Percentiles rank a stretch among this genome's conserved stretches.
These are phyloP conservation scores for Caenorhabditis latens DNA, from an alignment of 1,140 invertebrate genomes.

Conservation along the genomic window DNA sequence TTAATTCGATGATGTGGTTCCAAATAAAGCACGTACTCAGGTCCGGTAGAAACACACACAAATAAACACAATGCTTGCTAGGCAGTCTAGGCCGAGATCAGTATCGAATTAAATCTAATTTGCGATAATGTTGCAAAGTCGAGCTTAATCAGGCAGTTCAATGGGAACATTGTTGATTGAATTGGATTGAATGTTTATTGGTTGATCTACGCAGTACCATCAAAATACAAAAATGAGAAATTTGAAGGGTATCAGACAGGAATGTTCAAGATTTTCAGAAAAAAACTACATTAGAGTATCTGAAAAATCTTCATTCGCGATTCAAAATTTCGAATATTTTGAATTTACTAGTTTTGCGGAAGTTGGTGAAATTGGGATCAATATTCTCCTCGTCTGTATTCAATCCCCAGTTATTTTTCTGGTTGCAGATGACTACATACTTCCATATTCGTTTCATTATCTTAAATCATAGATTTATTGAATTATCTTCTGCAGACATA, in stretches of 20 bases:
- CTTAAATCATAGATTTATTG: too few species aligned
- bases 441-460: too few species aligned
- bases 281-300: too few species aligned
- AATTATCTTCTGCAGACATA: not conserved
- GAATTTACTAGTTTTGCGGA: too few species aligned
- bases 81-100: slow-evolving; percentile 19
- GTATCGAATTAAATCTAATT: slow-evolving; percentile 51
- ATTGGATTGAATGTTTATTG: not conserved
- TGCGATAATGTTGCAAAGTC: slow-evolving; percentile 3
- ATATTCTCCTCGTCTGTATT: too few species aligned
- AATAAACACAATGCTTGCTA: not conserved
- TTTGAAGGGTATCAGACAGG: not conserved
- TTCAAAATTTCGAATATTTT: too few species aligned
- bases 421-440: too few species aligned
- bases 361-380: too few species aligned
- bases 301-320: too few species aligned
- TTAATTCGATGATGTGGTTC: slow-evolving; percentile 47
- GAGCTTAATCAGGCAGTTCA: not conserved
- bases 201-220: not conserved
- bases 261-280: too few species aligned
- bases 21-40: slow-evolving; percentile 4
- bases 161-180: not conserved
- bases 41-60: slow-evolving; percentile 7
- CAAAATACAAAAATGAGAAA: not conserved
- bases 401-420: too few species aligned